These are phyloP conservation scores for Cynoglossus semilaevis DNA, from an alignment of 2,113 vertebrate genomes.

Conservation along the genomic window DNA sequence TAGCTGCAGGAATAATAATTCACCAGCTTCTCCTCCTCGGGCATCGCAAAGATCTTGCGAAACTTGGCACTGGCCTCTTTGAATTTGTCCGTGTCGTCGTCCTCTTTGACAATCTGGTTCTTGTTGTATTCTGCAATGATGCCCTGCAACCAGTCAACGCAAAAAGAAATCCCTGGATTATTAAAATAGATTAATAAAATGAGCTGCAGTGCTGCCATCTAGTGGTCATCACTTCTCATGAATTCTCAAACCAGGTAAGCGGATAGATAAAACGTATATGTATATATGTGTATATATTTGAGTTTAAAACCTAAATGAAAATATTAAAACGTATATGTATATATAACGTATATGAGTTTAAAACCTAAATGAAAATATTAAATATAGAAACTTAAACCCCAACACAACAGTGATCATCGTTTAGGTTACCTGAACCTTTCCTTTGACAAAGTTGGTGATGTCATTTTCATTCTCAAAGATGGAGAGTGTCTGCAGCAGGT, in stretches of 20 bases:
- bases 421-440: conserved; percentile 90
- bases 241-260: too few species aligned
- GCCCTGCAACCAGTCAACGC: conserved; percentile 77
- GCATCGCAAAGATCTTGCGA: conserved; percentile 94
- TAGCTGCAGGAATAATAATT: conserved; percentile 99
- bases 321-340: too few species aligned
- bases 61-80: conserved; percentile 94
- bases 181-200: neutral
- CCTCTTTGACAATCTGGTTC: conserved; percentile 92
- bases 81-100: conserved; percentile 96
- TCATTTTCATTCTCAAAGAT: conserved; percentile 99
- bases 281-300: too few species aligned
- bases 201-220: neutral
- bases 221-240: too few species aligned
- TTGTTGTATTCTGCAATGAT: conserved; percentile 98
- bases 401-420: neutral
- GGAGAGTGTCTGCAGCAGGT: conserved; percentile 95
- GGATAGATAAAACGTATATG: too few species aligned
- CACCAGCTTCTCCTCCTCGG: conserved; percentile 95
- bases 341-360: too few species aligned
- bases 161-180: neutral
- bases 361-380: neutral
- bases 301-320: too few species aligned
- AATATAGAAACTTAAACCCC: neutral
- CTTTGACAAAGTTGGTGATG: conserved; percentile 96